These are phyloP conservation scores for Mesocricetus auratus DNA, from an alignment of 2,113 vertebrate genomes.

Conservation along the genomic window DNA sequence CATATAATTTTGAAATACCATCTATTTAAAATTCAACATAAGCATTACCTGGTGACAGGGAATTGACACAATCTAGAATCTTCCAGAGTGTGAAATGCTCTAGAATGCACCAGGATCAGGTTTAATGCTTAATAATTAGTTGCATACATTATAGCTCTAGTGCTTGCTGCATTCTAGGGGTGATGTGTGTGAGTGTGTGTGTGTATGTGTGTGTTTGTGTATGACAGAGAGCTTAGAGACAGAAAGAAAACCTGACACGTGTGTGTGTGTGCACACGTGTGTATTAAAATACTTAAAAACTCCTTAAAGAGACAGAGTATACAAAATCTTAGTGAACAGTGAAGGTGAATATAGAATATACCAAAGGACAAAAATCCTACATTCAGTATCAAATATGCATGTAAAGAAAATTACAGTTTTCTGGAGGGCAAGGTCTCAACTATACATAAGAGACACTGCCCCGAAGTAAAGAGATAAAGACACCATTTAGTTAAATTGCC, in stretches of 20 bases:
- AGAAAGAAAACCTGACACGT: not conserved
- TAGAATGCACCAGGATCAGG: not conserved
- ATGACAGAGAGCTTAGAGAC: too few species aligned
- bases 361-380: not conserved
- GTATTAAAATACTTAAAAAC: not conserved
- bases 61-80: conserved; percentile 34
- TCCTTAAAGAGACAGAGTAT: not conserved
- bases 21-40: conserved; percentile 52
- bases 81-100: conserved; percentile 27
- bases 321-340: not conserved
- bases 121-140: conserved; percentile 22
- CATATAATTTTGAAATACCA: conserved; percentile 1
- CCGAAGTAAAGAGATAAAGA: not conserved
- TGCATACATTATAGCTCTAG: not conserved
- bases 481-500: not conserved
- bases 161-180: not conserved
- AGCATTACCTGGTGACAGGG: not conserved
- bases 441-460: not conserved
- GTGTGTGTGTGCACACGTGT: not conserved
- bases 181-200: not conserved
- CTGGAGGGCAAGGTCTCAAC: not conserved
- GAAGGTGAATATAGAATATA: not conserved
- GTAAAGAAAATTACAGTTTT: not conserved
- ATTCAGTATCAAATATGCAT: not conserved
- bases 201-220: not conserved